Evolutionary conservation across 30 jellyfish, hydroid and myxozoan species (phyloP), one percentile per base, ranked within the genome.

Genomic region (Chrysaora quinquecirrha): DNA sequence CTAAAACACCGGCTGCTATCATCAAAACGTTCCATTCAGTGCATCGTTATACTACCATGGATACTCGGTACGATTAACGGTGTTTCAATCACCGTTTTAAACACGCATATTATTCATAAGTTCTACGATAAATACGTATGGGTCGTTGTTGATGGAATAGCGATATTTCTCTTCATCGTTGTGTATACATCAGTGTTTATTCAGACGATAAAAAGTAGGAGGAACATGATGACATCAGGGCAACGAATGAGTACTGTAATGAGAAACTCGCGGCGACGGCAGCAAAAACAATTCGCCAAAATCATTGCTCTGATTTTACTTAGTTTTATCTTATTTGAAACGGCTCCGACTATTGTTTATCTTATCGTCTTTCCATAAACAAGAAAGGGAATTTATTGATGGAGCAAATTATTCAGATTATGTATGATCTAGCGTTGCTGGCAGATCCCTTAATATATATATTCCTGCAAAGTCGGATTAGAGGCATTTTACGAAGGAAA

Each of bases 391-490:
- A 16, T 25, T 19, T 52, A 20, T 20, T 52, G 25, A 52, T 52
- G 25, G 68, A 52, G 25, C 68, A 52, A 6, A 7, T 46, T 18
- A 34, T 64, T 3, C 28, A 43, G 0, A 29, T 48, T 23, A 63
- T 29, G 31, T 80, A 80, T 23, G 83, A 80, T 4, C 70, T 80
- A 1, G 76, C 76, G 2, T 65, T 80, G 1, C 65, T 80, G 12
- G 20, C 32, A 2, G 90, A 80, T 49, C 90, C 90, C 1, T 33
- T 80, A 52, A 80, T 80, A 9, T 80, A 80, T 71, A 65, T 80
- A 18, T 65, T 80, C 56, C 63, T 80, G 54, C 90, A 80, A 54
- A 31, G 67, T 20, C 65, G 83, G 61, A 38, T 65, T 25, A 79
- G 90, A 12, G 21, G 25, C 29, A 52, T 52, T 52, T 19, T 52